These are phyloP conservation scores for Gymnothorax javanicus DNA, from an alignment of 2,797 vertebrate species.

Conservation along the genomic window DNA sequence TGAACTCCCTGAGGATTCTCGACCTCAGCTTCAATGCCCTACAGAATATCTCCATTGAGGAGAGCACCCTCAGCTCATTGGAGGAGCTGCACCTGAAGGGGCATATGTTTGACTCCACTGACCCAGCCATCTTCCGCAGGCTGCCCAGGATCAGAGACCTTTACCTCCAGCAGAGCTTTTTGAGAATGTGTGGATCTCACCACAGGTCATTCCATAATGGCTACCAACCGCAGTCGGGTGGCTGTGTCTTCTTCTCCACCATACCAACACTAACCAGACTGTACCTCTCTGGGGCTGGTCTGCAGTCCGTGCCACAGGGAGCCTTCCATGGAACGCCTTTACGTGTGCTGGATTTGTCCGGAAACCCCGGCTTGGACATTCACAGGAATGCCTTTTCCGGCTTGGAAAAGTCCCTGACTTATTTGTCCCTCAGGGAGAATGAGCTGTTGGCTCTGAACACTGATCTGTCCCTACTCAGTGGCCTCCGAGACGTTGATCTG, in stretches of 20 bases:
- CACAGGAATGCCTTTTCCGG: conserved; percentile 74
- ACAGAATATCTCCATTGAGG: conserved; percentile 70
- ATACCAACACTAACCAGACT: conserved; percentile 72
- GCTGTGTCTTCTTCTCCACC: conserved; percentile 76
- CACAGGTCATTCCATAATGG: conserved; percentile 45
- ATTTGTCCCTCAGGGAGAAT: conserved; percentile 82
- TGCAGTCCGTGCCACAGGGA: conserved; percentile 68
- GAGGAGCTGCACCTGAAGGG: conserved; percentile 79
- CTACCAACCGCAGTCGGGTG: conserved; percentile 34
- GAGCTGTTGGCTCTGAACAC: conserved; percentile 72
- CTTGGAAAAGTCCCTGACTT: conserved; percentile 81
- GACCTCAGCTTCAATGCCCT: conserved; percentile 84
- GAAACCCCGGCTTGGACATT: conserved; percentile 80
- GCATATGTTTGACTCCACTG: conserved; percentile 73
- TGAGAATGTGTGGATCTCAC: conserved; percentile 73
- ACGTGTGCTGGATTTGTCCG: conserved; percentile 81
- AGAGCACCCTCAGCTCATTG: conserved; percentile 62
- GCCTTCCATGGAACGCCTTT: conserved; percentile 79
- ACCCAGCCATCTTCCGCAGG: conserved; percentile 71
- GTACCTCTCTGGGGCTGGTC: conserved; percentile 78
- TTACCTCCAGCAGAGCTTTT: conserved; percentile 79
- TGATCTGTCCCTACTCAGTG: conserved; percentile 77
- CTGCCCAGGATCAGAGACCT: conserved; percentile 77
- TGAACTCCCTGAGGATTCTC: conserved; percentile 72
- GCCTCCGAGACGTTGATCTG: conserved; percentile 81